phyloP scores from a whole-genome alignment of 2,113 vertebrate species.

The Ciconia stormi region DNA sequence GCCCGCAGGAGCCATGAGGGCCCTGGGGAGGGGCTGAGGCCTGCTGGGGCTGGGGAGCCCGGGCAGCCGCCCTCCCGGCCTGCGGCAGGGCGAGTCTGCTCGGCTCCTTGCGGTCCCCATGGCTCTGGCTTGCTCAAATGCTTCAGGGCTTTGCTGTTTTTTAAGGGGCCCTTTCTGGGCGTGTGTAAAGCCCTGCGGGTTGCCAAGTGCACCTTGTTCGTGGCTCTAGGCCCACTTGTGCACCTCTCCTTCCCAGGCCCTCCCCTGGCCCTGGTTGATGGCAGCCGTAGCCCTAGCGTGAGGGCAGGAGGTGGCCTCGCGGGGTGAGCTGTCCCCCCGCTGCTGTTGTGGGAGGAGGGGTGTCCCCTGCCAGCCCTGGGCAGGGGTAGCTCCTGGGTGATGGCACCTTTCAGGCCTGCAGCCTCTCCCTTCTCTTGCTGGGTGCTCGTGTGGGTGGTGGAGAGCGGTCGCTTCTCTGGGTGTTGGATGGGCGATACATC shows the following conservation, averaged over 20 bases:
- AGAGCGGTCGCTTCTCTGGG: background rate
- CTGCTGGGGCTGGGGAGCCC: background rate
- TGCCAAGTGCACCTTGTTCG: background rate
- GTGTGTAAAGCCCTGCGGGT: background rate
- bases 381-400: background rate
- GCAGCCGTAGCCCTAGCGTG: accelerated
- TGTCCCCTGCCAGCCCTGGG: background rate
- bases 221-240: background rate
- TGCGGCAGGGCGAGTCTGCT: too few relatives aligned
- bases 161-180: background rate
- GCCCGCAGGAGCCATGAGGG: background rate
- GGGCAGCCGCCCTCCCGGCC: background rate
- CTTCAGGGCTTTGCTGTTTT: background rate
- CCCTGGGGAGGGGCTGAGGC: background rate
- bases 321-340: too few relatives aligned
- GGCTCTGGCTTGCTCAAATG: background rate
- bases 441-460: background rate
- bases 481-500: too few relatives aligned
- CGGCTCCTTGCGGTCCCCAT: accelerated
- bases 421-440: background rate
- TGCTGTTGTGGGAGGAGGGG: background rate
- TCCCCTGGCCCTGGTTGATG: background rate
- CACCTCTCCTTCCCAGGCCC: background rate
- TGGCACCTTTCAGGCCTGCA: background rate
- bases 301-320: background rate